phyloP scores from a whole-genome alignment of 2,113 vertebrate species.

The Oncorhynchus mykiss region DNA sequence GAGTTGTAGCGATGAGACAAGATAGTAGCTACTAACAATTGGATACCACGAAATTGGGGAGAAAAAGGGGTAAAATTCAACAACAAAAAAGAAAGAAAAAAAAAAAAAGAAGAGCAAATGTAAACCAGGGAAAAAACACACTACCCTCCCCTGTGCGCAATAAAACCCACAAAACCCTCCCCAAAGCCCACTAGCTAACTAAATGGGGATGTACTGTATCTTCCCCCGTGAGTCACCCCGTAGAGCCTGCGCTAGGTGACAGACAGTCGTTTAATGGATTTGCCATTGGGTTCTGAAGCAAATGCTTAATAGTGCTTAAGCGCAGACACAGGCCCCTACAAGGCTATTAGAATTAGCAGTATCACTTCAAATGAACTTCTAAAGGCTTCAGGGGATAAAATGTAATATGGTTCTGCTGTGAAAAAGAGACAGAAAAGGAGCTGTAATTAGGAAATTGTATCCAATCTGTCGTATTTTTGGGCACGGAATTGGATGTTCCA shows the following conservation, averaged over 20 bases:
- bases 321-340: neutral
- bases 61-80: too few relatives aligned
- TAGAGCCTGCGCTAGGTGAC: conserved; percentile 5
- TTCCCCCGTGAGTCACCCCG: neutral
- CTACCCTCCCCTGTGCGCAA: too few relatives aligned
- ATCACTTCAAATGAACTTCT: conserved; percentile 9
- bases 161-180: too few relatives aligned
- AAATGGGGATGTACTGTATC: conserved; percentile 10
- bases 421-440: conserved; percentile 3
- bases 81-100: too few relatives aligned
- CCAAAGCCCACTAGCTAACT: neutral
- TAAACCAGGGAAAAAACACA: too few relatives aligned
- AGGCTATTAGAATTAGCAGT: neutral
- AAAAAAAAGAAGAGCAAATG: too few relatives aligned
- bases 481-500: conserved; percentile 4
- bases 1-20: too few relatives aligned
- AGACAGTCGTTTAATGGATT: conserved; percentile 20
- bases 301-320: conserved; percentile 16
- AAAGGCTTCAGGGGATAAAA: conserved; percentile 12
- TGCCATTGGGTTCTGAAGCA: conserved; percentile 6
- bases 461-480: neutral
- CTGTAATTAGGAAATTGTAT: conserved; percentile 1
- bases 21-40: too few relatives aligned
- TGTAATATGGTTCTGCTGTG: conserved; percentile 19
- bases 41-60: too few relatives aligned